Conservation (phyloP, 2,888 invertebrate genomes). For the Loripinus fragilis region DNA sequence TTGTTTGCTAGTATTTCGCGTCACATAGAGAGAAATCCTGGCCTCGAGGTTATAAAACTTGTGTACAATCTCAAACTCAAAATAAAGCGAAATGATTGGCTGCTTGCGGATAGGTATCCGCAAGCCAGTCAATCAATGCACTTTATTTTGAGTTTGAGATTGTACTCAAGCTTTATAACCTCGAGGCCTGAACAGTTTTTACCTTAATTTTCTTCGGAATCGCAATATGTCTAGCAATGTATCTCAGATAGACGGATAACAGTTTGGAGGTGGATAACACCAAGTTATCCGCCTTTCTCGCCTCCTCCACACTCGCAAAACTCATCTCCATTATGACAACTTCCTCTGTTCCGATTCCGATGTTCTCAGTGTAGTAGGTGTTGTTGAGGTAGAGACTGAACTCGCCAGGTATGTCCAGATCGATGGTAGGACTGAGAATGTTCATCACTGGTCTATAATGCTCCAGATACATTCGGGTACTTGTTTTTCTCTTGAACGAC, state of each 20-base stretch:
- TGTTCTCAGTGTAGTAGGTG: conserved; percentile 51
- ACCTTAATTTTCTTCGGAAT: conserved; percentile 53
- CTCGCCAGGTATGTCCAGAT: conserved; percentile 35
- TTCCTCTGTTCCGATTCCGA: conserved; percentile 66
- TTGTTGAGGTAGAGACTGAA: conserved; percentile 53
- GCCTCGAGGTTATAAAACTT: too few relatives aligned
- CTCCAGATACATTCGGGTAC: conserved; percentile 61
- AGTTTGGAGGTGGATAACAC: conserved; percentile 2
- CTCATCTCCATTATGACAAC: conserved; percentile 65
- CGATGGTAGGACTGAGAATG: conserved; percentile 45
- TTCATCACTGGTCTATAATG: conserved; percentile 65
- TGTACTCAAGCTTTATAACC: too few relatives aligned
- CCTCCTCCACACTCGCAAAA: conserved; percentile 49
- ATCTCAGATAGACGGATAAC: conserved; percentile 36
- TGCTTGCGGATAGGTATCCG: too few relatives aligned
- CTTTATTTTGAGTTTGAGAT: too few relatives aligned
- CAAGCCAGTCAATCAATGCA: too few relatives aligned
- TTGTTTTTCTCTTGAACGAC: conserved; percentile 62
- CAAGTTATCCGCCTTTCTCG: conserved; percentile 45
- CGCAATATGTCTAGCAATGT: conserved; percentile 33
- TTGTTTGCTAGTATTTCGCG: too few relatives aligned
- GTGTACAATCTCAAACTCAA: too few relatives aligned
- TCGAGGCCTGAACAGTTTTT: background rate
- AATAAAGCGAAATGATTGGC: too few relatives aligned
- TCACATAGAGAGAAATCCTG: too few relatives aligned